Evolutionary conservation across 2,797 vertebrate genomes (phyloP).

Genomic region (Pantherophis vulpinus): DNA sequence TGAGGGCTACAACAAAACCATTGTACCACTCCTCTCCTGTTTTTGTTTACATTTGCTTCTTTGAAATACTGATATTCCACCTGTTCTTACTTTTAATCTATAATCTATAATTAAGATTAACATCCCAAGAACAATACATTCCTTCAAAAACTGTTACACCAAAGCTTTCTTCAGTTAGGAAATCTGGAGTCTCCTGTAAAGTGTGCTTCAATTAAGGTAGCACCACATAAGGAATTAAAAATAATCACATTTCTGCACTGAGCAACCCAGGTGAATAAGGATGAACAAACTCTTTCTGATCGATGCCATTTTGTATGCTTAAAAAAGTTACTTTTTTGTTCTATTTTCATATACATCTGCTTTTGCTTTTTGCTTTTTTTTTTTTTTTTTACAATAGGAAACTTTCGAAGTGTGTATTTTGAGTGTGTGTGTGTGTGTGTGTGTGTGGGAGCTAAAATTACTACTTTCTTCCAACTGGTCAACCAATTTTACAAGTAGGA

Average conservation of each 20-base stretch:
- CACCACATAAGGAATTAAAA: neutral
- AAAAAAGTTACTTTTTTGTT: neutral
- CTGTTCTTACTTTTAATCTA: neutral
- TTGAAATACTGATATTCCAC: neutral
- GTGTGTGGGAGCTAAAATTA: neutral
- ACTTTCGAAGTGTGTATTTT: neutral
- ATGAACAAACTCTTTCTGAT: neutral
- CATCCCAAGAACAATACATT: neutral
- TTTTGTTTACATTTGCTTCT: neutral
- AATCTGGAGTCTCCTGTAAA: neutral
- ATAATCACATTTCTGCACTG: neutral
- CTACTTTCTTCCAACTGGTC: neutral
- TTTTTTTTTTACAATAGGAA: neutral
- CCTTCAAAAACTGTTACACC: neutral
- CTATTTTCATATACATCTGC: neutral
- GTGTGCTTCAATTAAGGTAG: neutral
- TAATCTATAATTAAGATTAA: neutral
- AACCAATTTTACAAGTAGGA: neutral
- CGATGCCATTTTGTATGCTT: neutral
- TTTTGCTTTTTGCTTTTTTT: neutral
- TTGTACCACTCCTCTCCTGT: neutral
- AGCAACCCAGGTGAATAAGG: neutral
- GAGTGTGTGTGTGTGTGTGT: neutral
- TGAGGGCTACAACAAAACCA: constrained; percentile 7
- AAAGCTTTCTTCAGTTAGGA: neutral